phyloP scores from a whole-genome alignment of 2,113 vertebrate species.

The Pelusios castaneus region DNA sequence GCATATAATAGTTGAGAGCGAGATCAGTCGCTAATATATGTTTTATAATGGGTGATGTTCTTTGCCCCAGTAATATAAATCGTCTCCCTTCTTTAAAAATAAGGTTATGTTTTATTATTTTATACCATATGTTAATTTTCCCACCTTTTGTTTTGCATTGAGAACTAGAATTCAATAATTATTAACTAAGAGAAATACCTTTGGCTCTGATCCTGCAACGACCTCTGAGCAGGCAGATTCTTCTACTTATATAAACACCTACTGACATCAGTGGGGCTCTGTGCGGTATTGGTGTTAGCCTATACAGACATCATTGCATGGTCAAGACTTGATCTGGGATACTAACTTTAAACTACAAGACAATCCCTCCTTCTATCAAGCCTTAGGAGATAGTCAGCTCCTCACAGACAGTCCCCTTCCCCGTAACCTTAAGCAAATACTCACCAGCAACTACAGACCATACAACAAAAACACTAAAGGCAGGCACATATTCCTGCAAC shows the following conservation, averaged over 20 bases:
- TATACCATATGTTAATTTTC: not conserved
- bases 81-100: not conserved
- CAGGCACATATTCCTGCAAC: too few species aligned
- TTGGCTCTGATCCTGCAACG: not conserved
- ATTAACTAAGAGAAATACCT: not conserved
- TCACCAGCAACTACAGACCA: too few species aligned
- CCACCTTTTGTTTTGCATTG: not conserved
- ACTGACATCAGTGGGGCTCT: not conserved
- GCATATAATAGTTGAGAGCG: not conserved
- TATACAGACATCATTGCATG: not conserved
- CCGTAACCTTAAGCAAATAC: too few species aligned
- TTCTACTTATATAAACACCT: not conserved
- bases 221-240: not conserved
- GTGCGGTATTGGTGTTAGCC: not conserved
- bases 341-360: not conserved
- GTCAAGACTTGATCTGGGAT: not conserved
- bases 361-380: too few species aligned
- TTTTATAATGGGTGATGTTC: not conserved
- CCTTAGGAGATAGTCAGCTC: too few species aligned
- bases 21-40: not conserved
- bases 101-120: not conserved
- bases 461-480: too few species aligned
- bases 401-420: too few species aligned
- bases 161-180: not conserved
- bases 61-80: not conserved